Evolutionary conservation across 2,888 invertebrate genomes (phyloP), one percentile per base, ranked within the genome.

Genomic region (Matsumyia berberina): DNA sequence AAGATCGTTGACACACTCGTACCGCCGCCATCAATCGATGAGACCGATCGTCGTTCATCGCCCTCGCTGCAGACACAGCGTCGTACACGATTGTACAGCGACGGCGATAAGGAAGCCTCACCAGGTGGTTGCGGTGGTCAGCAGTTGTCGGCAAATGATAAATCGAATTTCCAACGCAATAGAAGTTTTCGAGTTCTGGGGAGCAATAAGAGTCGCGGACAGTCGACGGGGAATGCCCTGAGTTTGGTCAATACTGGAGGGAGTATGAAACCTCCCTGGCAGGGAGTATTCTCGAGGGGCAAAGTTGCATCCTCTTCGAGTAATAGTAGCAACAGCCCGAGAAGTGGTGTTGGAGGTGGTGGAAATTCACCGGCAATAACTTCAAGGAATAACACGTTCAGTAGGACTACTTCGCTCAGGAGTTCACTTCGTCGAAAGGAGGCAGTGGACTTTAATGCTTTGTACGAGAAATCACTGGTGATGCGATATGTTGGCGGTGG

Each of bases 391-490:
- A 79, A 82, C 33, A 87, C 77, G 39, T 83, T 83, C 17, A 87
- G 86, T 17, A 80, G 87, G 11, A 88, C 82, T 49, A 86, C 78
- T 51, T 87, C 87, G 2, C 86, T 90, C 37, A 87, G 91, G 57
- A 90, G 88, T 64, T 92, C 92, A 5, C 87, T 90, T 49, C 89
- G 91, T 19, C 89, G 90, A 5, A 91, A 91, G 60, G 89, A 89
- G 70, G 87, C 87, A 17, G 88, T 89, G 46, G 90, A 90, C 58
- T 92, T 91, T 91, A 89, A 89, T 81, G 86, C 88, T 12, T 86
- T 91, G 60, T 91, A 91, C 89, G 90, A 91, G 79, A 90, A 88
- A 78, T 90, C 92, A 19, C 86, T 91, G 49, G 88, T 88, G 12
- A 69, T 88, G 74, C 88, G 90, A 31, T 86, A 85, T 51, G 88